Conservation (phyloP, 2,113 vertebrate genomes). For the Isurus oxyrinchus region DNA sequence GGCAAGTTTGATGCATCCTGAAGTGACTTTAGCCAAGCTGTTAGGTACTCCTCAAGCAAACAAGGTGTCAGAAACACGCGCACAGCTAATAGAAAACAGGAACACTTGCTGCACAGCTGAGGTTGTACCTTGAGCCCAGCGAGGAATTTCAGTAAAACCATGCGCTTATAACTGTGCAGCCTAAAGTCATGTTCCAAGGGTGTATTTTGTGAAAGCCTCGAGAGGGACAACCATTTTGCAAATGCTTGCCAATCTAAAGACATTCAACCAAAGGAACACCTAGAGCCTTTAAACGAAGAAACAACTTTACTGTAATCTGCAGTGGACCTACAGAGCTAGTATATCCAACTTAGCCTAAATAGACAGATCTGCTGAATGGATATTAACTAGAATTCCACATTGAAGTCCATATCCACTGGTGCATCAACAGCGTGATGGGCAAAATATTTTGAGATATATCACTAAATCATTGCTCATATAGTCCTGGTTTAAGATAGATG, state of each 20-base stretch:
- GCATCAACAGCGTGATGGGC: neutral
- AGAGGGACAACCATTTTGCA: neutral
- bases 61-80: neutral
- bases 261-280: neutral
- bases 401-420: neutral
- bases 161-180: neutral
- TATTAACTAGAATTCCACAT: neutral
- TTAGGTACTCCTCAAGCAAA: neutral
- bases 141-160: neutral
- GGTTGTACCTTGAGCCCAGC: neutral
- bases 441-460: neutral
- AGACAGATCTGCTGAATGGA: neutral
- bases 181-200: neutral
- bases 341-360: neutral
- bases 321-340: neutral
- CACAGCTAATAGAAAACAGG: neutral
- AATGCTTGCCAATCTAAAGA: neutral
- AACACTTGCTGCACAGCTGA: neutral
- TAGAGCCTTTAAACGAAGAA: neutral
- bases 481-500: neutral
- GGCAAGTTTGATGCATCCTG: constrained; percentile 1
- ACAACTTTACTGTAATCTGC: neutral
- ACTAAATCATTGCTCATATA: neutral
- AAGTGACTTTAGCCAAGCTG: constrained; percentile 10
- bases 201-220: neutral